Evolutionary conservation across 2,797 vertebrate genomes (phyloP), one percentile per base, ranked within the genome.

Genomic region (Sternarchorhynchus goeldii): DNA sequence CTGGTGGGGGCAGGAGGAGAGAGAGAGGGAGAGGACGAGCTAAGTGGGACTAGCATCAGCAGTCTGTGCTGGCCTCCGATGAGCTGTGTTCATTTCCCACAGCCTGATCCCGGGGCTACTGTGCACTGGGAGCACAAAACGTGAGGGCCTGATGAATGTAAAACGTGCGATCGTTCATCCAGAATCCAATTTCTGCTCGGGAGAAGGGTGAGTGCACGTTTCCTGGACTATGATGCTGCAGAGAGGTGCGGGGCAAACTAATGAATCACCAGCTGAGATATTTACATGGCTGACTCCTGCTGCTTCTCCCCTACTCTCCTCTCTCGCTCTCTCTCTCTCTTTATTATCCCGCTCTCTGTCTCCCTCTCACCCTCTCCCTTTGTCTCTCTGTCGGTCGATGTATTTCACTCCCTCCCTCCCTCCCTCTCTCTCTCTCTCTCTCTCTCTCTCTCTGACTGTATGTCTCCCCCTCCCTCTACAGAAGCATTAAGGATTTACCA

Each of bases 161-260:
- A 83, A 82, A 78, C 65, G 31, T 81, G 56, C 57, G 64, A 76
- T 79, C 76, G 57, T 79, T 83, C 70, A 81, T 73, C 65, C 63
- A 45, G 81, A 83, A 85, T 83, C 76, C 79, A 79, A 79, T 81
- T 74, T 85, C 71, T 79, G 65, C 56, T 76, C 39, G 31, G 69
- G 62, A 75, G 77, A 75, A 67, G 60, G 25, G 64, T 63, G 53
- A 72, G 66, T 78, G 80, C 70, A 77, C 8, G 69, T 78, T 59
- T 83, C 60, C 72, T 41, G 74, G 74, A 57, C 76, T 60, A 85
- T 85, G 75, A 77, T 81, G 80, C 71, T 77, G 50, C 16, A 39
- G 29, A 85, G 79, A 75, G 62, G 60, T 81, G 60, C 78, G 67
- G 68, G 59, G 67, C 34, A 73, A 74, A 79, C 62, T 75, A 83